These are phyloP conservation scores for Lasius fuliginosus DNA, from an alignment of 2,888 invertebrate species.

Conservation along the genomic window DNA sequence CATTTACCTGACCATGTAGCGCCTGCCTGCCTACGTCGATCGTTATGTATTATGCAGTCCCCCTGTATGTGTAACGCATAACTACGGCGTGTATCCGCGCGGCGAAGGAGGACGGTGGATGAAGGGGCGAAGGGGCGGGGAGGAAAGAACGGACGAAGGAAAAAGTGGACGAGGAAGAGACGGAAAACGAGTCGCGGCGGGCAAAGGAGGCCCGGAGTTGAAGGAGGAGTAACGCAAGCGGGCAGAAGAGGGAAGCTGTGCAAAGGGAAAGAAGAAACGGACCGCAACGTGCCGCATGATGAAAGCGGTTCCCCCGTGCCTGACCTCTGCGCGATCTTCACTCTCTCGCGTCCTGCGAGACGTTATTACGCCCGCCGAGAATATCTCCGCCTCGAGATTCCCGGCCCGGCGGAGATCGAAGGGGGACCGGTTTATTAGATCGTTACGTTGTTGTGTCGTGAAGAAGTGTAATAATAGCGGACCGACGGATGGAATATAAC, in stretches of 20 bases:
- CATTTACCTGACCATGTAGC: conserved; percentile 84
- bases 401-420: conserved; percentile 39
- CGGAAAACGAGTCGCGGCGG: conserved; percentile 37
- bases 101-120: background rate
- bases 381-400: conserved; percentile 52
- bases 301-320: conserved; percentile 75
- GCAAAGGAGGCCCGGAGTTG: conserved; percentile 35
- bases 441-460: conserved; percentile 47
- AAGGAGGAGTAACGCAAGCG: conserved; percentile 33
- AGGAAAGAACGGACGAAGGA: conserved; percentile 44
- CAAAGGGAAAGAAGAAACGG: conserved; percentile 48
- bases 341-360: conserved; percentile 73
- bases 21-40: conserved; percentile 79
- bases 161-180: conserved; percentile 58
- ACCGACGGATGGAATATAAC: conserved; percentile 21
- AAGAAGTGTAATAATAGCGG: conserved; percentile 55
- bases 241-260: background rate
- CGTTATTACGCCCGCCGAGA: conserved; percentile 51
- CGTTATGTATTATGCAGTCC: conserved; percentile 78
- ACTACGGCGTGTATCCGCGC: conserved; percentile 80
- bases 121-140: conserved; percentile 38
- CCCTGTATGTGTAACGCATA: conserved; percentile 82
- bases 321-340: conserved; percentile 79
- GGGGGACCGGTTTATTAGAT: conserved; percentile 57
- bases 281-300: conserved; percentile 72